phyloP scores from a whole-genome alignment of 2,888 invertebrate genomes.

The Luperina testacea region DNA sequence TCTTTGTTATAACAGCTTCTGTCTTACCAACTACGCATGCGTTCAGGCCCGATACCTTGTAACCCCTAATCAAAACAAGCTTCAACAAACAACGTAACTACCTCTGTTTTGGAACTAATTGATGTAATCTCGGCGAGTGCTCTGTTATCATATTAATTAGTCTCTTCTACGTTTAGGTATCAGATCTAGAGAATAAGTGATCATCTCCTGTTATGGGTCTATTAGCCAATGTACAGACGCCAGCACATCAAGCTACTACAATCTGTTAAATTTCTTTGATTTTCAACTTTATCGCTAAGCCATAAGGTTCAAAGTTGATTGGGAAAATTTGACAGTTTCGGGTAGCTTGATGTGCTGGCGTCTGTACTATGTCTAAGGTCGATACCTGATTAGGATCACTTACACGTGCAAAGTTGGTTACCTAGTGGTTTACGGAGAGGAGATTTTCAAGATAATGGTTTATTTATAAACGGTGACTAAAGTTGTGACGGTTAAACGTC shows the following conservation, averaged over 20 bases:
- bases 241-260: too few species aligned
- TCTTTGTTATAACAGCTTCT: not conserved
- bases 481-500: too few species aligned
- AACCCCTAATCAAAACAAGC: conserved; percentile 27
- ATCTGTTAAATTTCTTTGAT: too few species aligned
- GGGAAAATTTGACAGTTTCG: too few species aligned
- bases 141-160: conserved; percentile 48
- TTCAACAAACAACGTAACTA: conserved; percentile 32
- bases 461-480: not conserved
- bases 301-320: too few species aligned
- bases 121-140: conserved; percentile 39
- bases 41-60: not conserved
- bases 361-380: conserved; percentile 26
- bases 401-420: conserved; percentile 3
- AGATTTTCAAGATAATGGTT: not conserved
- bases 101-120: conserved; percentile 35
- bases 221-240: conserved; percentile 33
- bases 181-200: conserved; percentile 43
- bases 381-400: conserved; percentile 33
- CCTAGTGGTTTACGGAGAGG: conserved; percentile 1
- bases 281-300: too few species aligned
- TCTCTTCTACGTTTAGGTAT: conserved; percentile 23
- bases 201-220: conserved; percentile 34
- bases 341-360: too few species aligned
- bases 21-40: conserved; percentile 16